These are phyloP conservation scores for Strix aluco DNA, from an alignment of 2,113 vertebrate genomes.

Conservation along the genomic window DNA sequence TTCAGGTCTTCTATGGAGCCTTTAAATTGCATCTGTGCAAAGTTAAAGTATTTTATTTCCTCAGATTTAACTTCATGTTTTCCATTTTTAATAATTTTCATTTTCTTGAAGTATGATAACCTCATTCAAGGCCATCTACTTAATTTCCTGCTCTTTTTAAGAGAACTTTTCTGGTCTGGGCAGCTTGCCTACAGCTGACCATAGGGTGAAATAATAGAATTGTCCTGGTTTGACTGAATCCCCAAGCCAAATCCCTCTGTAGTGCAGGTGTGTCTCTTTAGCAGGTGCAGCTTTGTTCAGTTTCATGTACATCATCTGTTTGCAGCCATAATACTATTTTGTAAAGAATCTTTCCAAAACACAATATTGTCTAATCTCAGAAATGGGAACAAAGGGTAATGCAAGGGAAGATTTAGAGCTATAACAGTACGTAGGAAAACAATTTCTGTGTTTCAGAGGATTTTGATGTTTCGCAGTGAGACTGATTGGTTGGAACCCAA, in stretches of 20 bases:
- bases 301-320: neutral
- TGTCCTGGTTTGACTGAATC: neutral
- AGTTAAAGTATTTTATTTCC: neutral
- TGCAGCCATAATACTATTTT: neutral
- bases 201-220: neutral
- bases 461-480: neutral
- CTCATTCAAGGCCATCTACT: neutral
- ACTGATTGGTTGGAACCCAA: neutral
- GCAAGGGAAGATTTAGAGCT: neutral
- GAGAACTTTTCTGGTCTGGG: neutral
- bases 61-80: neutral
- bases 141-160: neutral
- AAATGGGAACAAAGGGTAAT: neutral
- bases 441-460: neutral
- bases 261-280: neutral
- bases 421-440: neutral
- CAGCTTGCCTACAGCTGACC: neutral
- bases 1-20: neutral
- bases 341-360: neutral
- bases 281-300: conserved; percentile 17
- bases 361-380: neutral
- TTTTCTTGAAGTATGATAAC: neutral
- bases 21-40: neutral
- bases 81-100: neutral
- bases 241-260: neutral